Conservation (phyloP, 2,797 vertebrate genomes). For the Hapalemur alaotrensis region DNA sequence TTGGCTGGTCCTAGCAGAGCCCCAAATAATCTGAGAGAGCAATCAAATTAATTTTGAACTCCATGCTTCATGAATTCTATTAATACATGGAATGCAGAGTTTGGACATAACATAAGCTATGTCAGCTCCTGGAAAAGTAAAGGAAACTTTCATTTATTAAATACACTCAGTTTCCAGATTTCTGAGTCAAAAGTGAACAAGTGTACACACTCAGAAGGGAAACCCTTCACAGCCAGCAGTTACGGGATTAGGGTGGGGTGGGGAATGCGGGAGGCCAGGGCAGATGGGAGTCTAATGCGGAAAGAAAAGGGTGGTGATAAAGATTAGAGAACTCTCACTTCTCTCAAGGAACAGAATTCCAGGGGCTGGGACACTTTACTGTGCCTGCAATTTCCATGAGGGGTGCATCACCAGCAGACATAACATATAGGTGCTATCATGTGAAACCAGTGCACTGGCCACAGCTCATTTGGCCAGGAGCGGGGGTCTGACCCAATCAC, state of each 20-base stretch:
- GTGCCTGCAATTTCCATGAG: too few relatives aligned
- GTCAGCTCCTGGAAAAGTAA: not conserved
- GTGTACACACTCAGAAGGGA: not conserved
- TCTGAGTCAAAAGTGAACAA: not conserved
- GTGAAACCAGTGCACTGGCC: too few relatives aligned
- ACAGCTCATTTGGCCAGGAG: too few relatives aligned
- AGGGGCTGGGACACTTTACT: too few relatives aligned
- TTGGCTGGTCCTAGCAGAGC: not conserved
- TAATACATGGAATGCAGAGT: not conserved
- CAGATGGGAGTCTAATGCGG: not conserved
- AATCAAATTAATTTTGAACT: conserved; percentile 14
- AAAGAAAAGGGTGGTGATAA: not conserved
- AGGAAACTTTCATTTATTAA: not conserved
- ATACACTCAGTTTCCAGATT: not conserved
- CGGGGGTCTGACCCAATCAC: too few relatives aligned
- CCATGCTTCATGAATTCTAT: not conserved
- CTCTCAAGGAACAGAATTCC: too few relatives aligned
- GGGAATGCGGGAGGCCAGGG: not conserved
- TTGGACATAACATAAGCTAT: not conserved
- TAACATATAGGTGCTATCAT: too few relatives aligned
- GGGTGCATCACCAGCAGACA: too few relatives aligned
- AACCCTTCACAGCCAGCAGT: not conserved
- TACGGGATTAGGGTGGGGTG: not conserved
- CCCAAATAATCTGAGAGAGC: not conserved
- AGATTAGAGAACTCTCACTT: not conserved